Base-by-base conservation (phyloP, 2,113 vertebrate genomes). In the Cyphomyrus plagiostoma region DNA sequence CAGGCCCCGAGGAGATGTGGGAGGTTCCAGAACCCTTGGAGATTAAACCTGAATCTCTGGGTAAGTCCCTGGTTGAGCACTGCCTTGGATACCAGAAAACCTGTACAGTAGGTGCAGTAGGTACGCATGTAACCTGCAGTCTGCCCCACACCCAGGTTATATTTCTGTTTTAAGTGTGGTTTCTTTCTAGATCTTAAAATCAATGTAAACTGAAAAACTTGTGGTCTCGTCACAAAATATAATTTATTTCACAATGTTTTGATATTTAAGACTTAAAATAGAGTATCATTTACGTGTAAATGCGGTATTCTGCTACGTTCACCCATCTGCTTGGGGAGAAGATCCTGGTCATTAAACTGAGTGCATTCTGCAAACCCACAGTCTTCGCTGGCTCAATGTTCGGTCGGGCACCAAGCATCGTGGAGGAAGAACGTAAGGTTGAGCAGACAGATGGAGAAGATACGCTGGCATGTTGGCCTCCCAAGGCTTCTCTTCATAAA, bases 391-490 rank as follows among this genome's bases (percentile, higher is more conserved):
- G 89, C 62, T 74, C 80, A 21, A 23, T 52, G 56, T 49, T 88
- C 13, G 58, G 11, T 84, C 87, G 85, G 70, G n/a, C 88, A 89
- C 42, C 23, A 58, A 91, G 86, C 89, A n/a, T 35, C 52, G 82
- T 77, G 0, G 93, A 93, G 49, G 94, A 93, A 62, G 83, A 86
- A 0, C 8, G 48, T 19, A 92, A 17, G 7, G 87, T 90, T 0
- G 80, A 84, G 5, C 93, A 91, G 3, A 89, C 92, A 15, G 93
- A 94, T 0, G 94, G 92, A 58, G 94, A 94, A 0, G 90, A 92
- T 85, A 94, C 91, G 0, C 92, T 96, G 48, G 91, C 66, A 3
- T 95, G 93, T 90, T 96, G 96, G 95, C 96, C 96, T 77, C 95
- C 96, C 23, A 92, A 92, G 87, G 93, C 96, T 10, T 91, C 95